Evolutionary conservation across 2,888 invertebrate species (phyloP).

Genomic region (Eilema sororculum): DNA sequence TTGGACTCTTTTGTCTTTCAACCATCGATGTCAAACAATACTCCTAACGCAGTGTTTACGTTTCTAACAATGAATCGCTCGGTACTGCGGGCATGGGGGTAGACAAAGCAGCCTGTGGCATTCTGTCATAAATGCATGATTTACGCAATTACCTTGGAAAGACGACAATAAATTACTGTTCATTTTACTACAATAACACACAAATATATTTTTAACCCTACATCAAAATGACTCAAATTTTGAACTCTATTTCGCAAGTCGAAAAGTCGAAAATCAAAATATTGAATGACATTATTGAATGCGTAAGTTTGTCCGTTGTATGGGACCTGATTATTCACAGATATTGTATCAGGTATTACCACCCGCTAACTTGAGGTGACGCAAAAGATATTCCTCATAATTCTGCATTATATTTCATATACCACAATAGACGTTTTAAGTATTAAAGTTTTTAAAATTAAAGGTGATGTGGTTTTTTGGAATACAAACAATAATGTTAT

Average conservation of each 20-base stretch:
- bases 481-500: constrained; percentile 32
- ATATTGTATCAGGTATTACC: constrained; percentile 80
- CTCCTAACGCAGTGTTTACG: constrained; percentile 70
- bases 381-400: constrained; percentile 69
- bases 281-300: constrained; percentile 25
- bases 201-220: constrained; percentile 50
- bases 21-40: constrained; percentile 56
- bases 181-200: constrained; percentile 71
- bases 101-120: constrained; percentile 76
- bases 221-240: constrained; percentile 32
- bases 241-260: constrained; percentile 50
- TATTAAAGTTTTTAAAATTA: constrained; percentile 45
- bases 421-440: constrained; percentile 49
- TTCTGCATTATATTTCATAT: constrained; percentile 56
- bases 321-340: constrained; percentile 80
- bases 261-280: constrained; percentile 30
- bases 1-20: neutral
- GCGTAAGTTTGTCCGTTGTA: constrained; percentile 53
- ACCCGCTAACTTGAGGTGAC: constrained; percentile 82
- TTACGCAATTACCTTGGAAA: constrained; percentile 84
- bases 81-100: constrained; percentile 60
- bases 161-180: constrained; percentile 83
- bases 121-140: constrained; percentile 86
- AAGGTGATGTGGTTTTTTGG: constrained; percentile 46
- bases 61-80: constrained; percentile 67